phyloP scores from a whole-genome alignment of 2,888 invertebrate species.

The Agapostemon virescens region DNA sequence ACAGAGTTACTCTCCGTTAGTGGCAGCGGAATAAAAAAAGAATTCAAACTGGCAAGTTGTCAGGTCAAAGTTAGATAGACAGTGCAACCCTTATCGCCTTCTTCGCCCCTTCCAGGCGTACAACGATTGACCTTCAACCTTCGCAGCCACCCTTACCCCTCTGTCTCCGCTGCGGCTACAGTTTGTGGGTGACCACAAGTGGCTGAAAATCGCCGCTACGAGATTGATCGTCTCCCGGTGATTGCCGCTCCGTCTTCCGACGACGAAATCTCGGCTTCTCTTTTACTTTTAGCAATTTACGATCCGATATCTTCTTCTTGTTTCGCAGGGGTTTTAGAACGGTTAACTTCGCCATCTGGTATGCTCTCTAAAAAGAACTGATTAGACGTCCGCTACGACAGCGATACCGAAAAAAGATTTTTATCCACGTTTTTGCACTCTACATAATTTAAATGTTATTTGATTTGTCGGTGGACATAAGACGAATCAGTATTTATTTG shows the following conservation, averaged over 20 bases:
- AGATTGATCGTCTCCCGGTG: slow-evolving; percentile 53
- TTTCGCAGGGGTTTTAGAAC: not conserved
- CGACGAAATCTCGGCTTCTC: slow-evolving; percentile 38
- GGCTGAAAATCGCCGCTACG: slow-evolving; percentile 70
- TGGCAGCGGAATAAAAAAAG: slow-evolving; percentile 25
- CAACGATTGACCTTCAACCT: slow-evolving; percentile 76
- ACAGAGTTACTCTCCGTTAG: not conserved
- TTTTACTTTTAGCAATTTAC: slow-evolving; percentile 40
- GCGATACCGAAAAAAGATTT: not conserved
- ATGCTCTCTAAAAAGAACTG: not conserved
- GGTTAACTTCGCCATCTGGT: not conserved
- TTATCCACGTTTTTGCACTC: not conserved
- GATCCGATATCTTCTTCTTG: slow-evolving; percentile 6
- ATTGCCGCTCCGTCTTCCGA: slow-evolving; percentile 48
- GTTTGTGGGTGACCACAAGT: slow-evolving; percentile 73
- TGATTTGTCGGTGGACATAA: no score
- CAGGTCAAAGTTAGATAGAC: slow-evolving; percentile 57
- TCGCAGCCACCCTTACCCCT: slow-evolving; percentile 63
- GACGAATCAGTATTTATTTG: not conserved
- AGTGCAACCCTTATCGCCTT: slow-evolving; percentile 72
- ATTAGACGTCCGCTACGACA: not conserved
- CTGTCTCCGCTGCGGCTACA: slow-evolving; percentile 64
- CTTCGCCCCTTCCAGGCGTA: slow-evolving; percentile 73
- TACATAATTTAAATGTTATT: not conserved
- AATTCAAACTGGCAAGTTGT: slow-evolving; percentile 59